Conservation (phyloP, 2,113 vertebrate species). For the Dasyornis broadbenti region DNA sequence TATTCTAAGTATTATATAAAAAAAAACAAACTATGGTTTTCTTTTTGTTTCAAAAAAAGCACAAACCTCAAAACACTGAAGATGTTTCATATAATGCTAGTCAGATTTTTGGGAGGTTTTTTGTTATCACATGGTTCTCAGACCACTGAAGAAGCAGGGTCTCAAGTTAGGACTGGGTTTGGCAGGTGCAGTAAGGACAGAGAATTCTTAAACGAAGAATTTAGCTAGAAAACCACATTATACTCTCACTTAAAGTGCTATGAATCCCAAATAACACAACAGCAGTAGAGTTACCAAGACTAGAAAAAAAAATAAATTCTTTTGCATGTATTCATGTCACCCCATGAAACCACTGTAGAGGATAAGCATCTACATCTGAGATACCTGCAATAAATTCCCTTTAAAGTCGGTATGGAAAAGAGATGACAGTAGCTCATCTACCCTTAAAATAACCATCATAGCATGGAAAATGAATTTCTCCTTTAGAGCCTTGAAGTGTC, state of each 20-base stretch:
- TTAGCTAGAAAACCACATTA: neutral
- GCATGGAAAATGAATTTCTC: neutral
- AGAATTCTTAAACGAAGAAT: neutral
- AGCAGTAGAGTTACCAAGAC: neutral
- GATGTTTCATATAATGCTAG: neutral
- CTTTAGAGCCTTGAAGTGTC: neutral
- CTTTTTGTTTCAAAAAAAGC: neutral
- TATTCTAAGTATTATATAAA: neutral
- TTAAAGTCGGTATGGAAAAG: neutral
- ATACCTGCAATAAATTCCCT: neutral
- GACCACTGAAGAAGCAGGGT: neutral
- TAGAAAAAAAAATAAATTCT: neutral
- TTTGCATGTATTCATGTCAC: neutral
- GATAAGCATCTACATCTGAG: neutral
- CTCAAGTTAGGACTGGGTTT: neutral
- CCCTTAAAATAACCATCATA: neutral
- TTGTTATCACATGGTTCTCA: neutral
- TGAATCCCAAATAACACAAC: neutral
- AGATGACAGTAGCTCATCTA: neutral
- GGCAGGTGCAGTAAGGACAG: neutral
- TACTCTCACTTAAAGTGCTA: neutral
- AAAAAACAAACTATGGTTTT: neutral
- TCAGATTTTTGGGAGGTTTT: neutral
- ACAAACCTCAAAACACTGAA: neutral
- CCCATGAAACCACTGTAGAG: neutral